A percentile compares a stretch with the other conserved stretches of the same genome.
These are phyloP conservation scores for Capromys pilorides DNA, from an alignment of 2,797 vertebrate species.

Conservation along the genomic window DNA sequence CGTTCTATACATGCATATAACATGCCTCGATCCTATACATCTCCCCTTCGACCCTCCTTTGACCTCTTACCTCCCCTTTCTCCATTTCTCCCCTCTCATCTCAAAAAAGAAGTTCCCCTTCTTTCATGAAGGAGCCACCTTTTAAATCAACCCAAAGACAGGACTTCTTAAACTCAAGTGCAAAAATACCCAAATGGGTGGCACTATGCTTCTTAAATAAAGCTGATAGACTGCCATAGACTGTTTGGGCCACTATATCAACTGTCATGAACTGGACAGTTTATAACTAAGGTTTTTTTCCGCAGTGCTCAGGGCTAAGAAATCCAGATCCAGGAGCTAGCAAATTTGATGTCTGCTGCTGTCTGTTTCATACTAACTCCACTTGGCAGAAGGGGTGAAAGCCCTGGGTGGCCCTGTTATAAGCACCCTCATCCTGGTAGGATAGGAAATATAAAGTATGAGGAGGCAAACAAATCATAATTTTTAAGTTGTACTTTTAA, in stretches of 20 bases:
- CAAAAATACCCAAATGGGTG: neutral
- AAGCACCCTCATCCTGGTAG: neutral
- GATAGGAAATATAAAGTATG: neutral
- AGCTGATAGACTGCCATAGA: neutral
- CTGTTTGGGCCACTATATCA: neutral
- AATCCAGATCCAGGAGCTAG: neutral
- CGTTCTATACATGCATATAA: neutral
- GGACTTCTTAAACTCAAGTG: neutral
- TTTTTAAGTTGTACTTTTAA: neutral
- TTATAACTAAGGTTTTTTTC: neutral
- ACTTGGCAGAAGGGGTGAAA: neutral
- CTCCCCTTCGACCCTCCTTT: neutral
- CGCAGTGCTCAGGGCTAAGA: neutral
- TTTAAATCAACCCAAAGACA: neutral
- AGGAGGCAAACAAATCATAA: neutral
- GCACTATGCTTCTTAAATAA: neutral
- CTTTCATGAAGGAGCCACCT: neutral
- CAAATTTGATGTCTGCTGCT: neutral
- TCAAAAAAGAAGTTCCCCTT: neutral
- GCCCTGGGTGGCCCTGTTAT: neutral
- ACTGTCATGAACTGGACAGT: neutral
- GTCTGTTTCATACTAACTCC: neutral
- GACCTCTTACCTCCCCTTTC: neutral
- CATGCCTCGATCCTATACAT: neutral
- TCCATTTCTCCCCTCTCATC: neutral